phyloP scores from a whole-genome alignment of 2,113 vertebrate genomes.

The Hemiscyllium ocellatum region DNA sequence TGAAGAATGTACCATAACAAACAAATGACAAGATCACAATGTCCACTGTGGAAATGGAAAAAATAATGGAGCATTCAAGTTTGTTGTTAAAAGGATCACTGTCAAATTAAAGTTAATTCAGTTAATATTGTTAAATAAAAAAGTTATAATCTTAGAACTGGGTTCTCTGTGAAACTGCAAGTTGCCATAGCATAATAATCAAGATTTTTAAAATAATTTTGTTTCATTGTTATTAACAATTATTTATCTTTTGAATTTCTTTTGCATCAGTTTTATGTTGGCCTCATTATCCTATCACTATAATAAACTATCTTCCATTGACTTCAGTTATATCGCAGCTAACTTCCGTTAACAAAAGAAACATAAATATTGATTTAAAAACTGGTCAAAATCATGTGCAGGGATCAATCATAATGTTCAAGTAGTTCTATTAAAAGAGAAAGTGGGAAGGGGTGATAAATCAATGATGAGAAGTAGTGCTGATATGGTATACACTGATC shows the following conservation, averaged over 20 bases:
- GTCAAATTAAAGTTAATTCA: not conserved
- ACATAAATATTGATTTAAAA: not conserved
- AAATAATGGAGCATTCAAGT: not conserved
- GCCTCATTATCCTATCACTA: not conserved
- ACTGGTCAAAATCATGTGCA: not conserved
- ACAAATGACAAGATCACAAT: not conserved
- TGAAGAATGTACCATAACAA: not conserved
- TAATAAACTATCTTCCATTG: not conserved
- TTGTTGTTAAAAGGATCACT: not conserved
- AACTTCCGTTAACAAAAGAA: not conserved
- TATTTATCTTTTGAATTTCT: not conserved
- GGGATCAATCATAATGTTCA: not conserved
- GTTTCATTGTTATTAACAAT: not conserved
- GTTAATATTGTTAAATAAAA: not conserved
- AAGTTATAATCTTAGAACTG: not conserved
- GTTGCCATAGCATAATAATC: not conserved
- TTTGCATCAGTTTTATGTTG: not conserved
- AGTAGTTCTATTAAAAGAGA: not conserved
- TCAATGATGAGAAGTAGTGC: not conserved
- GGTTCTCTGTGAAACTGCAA: not conserved
- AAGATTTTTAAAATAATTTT: not conserved
- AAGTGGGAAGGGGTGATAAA: not conserved
- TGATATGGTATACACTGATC: not conserved
- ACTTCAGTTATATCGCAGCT: not conserved
- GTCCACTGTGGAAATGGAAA: not conserved